Conservation (phyloP, 2,797 vertebrate species). For the Cyprinella venusta region DNA sequence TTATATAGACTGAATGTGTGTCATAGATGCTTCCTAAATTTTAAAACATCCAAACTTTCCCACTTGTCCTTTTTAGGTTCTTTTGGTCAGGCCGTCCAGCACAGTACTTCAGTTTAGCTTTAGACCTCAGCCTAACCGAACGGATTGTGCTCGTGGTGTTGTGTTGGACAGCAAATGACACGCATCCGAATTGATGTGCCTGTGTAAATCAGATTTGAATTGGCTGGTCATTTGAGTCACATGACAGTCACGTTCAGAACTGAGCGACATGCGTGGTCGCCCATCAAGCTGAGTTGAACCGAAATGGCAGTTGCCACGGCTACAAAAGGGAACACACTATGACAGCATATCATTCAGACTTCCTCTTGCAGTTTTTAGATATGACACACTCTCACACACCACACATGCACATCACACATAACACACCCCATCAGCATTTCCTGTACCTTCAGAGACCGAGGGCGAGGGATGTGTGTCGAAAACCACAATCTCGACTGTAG, state of each 20-base stretch:
- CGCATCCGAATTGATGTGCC: background rate
- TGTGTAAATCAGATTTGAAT: constrained; percentile 37
- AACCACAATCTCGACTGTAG: background rate
- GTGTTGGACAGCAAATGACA: constrained; percentile 18
- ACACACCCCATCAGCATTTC: constrained; percentile 24
- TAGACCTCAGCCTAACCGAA: background rate
- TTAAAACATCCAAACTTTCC: background rate
- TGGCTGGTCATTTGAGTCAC: constrained; percentile 40
- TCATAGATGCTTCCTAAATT: background rate
- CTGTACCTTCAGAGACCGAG: constrained; percentile 20
- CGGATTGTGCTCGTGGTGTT: background rate
- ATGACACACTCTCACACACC: constrained; percentile 36
- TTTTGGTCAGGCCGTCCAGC: background rate
- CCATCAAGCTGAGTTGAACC: constrained; percentile 5
- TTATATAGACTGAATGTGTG: background rate
- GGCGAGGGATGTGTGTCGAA: constrained; percentile 10
- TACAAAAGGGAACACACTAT: constrained; percentile 31
- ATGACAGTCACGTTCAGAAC: constrained; percentile 26
- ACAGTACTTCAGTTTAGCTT: background rate
- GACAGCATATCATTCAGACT: constrained; percentile 41
- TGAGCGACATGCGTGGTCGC: background rate
- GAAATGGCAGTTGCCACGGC: constrained; percentile 34
- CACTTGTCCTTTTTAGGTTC: background rate
- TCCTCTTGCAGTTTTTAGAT: constrained; percentile 48
- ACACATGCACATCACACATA: constrained; percentile 44